Evolutionary conservation across 2,888 invertebrate genomes (phyloP).

Genomic region (Mimas tiliae): DNA sequence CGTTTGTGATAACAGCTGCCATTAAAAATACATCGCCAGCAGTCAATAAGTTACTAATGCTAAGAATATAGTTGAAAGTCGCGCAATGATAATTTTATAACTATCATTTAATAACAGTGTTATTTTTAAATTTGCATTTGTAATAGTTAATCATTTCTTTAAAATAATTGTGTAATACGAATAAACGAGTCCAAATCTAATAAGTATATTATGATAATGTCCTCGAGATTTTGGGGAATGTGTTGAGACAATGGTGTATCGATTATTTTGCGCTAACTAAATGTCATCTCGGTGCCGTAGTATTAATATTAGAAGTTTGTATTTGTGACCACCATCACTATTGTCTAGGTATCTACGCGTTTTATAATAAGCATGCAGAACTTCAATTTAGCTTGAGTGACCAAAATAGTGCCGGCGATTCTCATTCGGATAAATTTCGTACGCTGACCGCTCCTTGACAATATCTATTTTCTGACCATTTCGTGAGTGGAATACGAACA

Average conservation of each 20-base stretch:
- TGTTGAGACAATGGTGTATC: constrained; percentile 84
- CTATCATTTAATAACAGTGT: constrained; percentile 68
- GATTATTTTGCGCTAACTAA: constrained; percentile 84
- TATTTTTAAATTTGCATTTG: constrained; percentile 60
- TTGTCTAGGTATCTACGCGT: constrained; percentile 83
- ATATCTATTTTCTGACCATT: constrained; percentile 66
- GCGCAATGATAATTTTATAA: constrained; percentile 72
- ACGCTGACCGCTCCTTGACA: constrained; percentile 62
- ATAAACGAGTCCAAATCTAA: constrained; percentile 36
- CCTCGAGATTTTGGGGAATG: constrained; percentile 74
- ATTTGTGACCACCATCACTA: constrained; percentile 79
- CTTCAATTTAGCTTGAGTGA: constrained; percentile 76
- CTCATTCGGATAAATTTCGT: constrained; percentile 64
- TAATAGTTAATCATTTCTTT: constrained; percentile 43
- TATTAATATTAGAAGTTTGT: constrained; percentile 84
- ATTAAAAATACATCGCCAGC: constrained; percentile 69
- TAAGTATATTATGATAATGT: constrained; percentile 56
- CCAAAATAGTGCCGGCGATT: constrained; percentile 76
- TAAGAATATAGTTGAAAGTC: constrained; percentile 81
- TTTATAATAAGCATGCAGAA: constrained; percentile 80
- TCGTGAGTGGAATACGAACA: constrained; percentile 52
- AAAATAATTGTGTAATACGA: constrained; percentile 35
- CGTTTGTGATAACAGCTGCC: constrained; percentile 43
- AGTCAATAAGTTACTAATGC: constrained; percentile 67
- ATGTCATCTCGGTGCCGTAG: constrained; percentile 83